Conservation (phyloP, 1,140 invertebrate genomes). For the Antheraea mylitta region DNA sequence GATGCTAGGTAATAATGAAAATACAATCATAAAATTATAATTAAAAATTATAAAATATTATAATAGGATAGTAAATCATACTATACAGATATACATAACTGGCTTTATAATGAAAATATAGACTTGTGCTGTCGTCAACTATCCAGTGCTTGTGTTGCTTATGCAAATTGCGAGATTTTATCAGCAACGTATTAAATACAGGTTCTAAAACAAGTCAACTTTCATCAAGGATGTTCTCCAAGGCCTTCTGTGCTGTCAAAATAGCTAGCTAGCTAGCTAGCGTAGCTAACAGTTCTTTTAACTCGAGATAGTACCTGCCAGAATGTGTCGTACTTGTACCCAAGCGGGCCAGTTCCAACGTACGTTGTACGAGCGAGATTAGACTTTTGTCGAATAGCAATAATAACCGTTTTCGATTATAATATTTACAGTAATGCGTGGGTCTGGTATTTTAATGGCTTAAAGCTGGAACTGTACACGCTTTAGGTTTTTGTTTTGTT, state of each 20-base stretch:
- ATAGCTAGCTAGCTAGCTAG: too few species aligned
- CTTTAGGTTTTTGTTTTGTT: not conserved
- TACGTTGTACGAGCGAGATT: slow-evolving; percentile 13
- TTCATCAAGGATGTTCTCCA: slow-evolving; percentile 16
- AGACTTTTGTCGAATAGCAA: slow-evolving; percentile 14
- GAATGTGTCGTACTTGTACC: not conserved
- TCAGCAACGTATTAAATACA: slow-evolving; percentile 7
- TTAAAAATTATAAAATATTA: not conserved
- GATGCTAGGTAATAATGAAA: too few species aligned
- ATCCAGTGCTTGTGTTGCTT: not conserved
- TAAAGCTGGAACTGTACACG: too few species aligned
- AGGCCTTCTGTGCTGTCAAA: slow-evolving; percentile 23
- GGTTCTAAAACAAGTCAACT: slow-evolving; percentile 5
- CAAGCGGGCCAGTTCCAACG: not conserved
- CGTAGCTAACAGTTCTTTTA: slow-evolving; percentile 7
- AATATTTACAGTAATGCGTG: slow-evolving; percentile 18
- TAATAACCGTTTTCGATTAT: slow-evolving; percentile 22
- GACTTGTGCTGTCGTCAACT: not conserved
- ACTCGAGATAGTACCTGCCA: slow-evolving; percentile 5
- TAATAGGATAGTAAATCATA: not conserved
- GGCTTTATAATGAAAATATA: not conserved
- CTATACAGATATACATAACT: not conserved
- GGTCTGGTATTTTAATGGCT: slow-evolving; percentile 38
- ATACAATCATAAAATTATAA: too few species aligned
- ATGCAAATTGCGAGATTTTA: slow-evolving; percentile 6